These are phyloP conservation scores for Sturnira hondurensis DNA, from an alignment of 2,113 vertebrate genomes.

Conservation along the genomic window DNA sequence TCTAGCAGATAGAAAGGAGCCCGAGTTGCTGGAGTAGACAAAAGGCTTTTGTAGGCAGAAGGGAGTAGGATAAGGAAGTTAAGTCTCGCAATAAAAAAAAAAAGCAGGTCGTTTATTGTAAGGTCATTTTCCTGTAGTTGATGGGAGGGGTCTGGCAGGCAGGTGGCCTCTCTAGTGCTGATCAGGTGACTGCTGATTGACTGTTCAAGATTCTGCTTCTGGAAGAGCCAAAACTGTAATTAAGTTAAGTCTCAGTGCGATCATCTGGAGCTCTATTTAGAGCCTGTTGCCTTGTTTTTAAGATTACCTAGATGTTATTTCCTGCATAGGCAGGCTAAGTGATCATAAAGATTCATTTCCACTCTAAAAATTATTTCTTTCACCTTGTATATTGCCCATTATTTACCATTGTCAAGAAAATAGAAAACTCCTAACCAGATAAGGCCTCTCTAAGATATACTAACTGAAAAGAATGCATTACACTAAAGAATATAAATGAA, in stretches of 20 bases:
- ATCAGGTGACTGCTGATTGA: neutral
- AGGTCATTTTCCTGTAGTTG: neutral
- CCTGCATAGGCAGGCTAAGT: neutral
- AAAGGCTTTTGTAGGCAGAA: neutral
- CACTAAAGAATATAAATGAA: neutral
- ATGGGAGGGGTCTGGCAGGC: neutral
- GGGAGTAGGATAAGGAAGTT: neutral
- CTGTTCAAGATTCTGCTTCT: neutral
- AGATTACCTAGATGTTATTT: neutral
- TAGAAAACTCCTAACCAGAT: neutral
- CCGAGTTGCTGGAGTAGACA: too few relatives aligned
- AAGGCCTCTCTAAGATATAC: neutral
- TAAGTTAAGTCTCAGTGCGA: neutral
- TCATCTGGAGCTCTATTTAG: neutral
- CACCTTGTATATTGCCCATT: neutral
- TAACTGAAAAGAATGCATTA: neutral
- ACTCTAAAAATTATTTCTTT: neutral
- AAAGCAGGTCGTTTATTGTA: neutral
- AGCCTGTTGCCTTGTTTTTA: neutral
- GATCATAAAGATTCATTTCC: neutral
- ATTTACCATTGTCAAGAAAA: neutral
- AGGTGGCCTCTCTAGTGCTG: neutral
- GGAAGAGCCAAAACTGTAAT: neutral
- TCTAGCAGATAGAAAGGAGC: neutral
- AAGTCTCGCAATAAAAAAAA: neutral